These are phyloP conservation scores for Gobiocypris rarus DNA, from an alignment of 2,113 vertebrate genomes.

Conservation along the genomic window DNA sequence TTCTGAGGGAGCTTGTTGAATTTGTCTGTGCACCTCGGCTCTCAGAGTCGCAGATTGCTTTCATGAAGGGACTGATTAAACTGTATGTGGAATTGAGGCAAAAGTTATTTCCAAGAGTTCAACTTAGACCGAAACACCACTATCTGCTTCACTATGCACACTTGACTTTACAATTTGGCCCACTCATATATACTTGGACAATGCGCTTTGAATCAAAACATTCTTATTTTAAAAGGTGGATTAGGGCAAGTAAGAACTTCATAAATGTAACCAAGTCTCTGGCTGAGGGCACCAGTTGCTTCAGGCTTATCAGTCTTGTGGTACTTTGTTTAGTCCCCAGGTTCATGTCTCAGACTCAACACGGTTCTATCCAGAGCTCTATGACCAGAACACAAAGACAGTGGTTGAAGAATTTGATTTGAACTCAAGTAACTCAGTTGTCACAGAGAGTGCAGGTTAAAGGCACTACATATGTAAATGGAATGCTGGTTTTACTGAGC, in stretches of 20 bases:
- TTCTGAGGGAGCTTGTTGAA: slow-evolving; percentile 51
- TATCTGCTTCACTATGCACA: slow-evolving; percentile 29
- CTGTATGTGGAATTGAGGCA: slow-evolving; percentile 48
- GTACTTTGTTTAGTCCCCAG: slow-evolving; percentile 41
- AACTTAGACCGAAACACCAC: slow-evolving; percentile 50
- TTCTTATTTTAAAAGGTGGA: slow-evolving; percentile 47
- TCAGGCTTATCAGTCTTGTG: slow-evolving; percentile 45
- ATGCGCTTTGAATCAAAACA: slow-evolving; percentile 32
- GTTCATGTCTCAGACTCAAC: slow-evolving; percentile 39
- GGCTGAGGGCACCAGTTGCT: slow-evolving; percentile 45
- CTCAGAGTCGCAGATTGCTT: slow-evolving; percentile 52
- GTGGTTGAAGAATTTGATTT: slow-evolving; percentile 36
- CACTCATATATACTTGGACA: slow-evolving; percentile 57
- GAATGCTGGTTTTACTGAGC: slow-evolving; percentile 38
- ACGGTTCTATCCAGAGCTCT: slow-evolving; percentile 50
- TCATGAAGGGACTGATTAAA: slow-evolving; percentile 46
- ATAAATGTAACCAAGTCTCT: slow-evolving; percentile 53
- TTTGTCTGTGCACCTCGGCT: slow-evolving; percentile 49
- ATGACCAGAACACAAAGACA: slow-evolving; percentile 30
- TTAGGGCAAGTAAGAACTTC: slow-evolving; percentile 51
- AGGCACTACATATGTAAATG: slow-evolving; percentile 43
- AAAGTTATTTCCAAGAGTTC: slow-evolving; percentile 29
- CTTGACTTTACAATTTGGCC: slow-evolving; percentile 49
- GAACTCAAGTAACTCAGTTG: slow-evolving; percentile 36
- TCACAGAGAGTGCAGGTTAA: slow-evolving; percentile 51